Percentiles rank a stretch among this genome's conserved stretches.
Evolutionary conservation across 1,140 invertebrate genomes (phyloP).

Genomic region (Parapsyche elsis): DNA sequence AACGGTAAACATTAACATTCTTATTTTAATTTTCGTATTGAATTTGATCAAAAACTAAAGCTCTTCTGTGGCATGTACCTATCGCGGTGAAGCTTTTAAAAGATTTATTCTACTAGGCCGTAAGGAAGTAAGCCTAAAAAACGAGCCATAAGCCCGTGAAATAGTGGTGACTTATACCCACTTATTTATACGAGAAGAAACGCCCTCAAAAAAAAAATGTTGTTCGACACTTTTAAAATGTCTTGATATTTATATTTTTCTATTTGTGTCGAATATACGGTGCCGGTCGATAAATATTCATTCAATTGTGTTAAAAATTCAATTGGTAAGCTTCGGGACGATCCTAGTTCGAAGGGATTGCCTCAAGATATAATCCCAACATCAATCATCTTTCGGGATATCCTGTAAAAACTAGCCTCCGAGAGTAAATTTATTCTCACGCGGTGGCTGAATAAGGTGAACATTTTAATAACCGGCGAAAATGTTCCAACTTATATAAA

Average conservation of each 20-base stretch:
- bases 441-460: background rate
- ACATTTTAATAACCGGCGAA: no score
- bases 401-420: background rate
- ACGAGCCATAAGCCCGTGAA: constrained; percentile 15
- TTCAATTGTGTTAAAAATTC: no score
- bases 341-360: no score
- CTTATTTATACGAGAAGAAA: background rate
- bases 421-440: background rate
- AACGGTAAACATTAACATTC: background rate
- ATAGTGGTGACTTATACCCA: constrained; percentile 1
- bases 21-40: background rate
- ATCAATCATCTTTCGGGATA: constrained; percentile 1
- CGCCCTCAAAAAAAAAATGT: background rate
- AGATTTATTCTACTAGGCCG: constrained; percentile 8
- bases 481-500: no score
- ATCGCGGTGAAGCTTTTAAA: constrained; percentile 3
- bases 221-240: no score
- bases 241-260: no score
- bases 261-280: no score
- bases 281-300: no score
- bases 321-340: no score
- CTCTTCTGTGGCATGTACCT: background rate
- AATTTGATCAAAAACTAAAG: background rate
- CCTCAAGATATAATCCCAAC: no score
- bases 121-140: constrained; percentile 16